Evolutionary conservation across 2,888 invertebrate genomes (phyloP), one percentile per base, ranked within the genome.

Genomic region (Drosophila anomelani): DNA sequence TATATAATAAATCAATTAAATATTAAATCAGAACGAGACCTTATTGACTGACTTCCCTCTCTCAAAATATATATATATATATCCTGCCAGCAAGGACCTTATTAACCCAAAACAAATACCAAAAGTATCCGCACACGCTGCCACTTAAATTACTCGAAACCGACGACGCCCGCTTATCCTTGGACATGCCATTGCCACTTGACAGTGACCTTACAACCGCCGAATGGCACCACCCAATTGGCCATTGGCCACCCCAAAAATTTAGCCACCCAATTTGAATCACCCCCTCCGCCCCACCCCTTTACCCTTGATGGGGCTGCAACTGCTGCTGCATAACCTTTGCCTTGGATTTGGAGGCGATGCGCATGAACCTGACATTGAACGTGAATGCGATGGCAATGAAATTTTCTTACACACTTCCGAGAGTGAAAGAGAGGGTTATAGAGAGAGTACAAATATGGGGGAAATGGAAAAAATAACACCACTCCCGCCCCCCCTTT

Each of bases 351-450:
- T 83, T 64, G 57, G 36, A 67, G 68, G 67, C 67, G 67, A 75
- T 73, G 81, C 75, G 72, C 76, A 83, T 86, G 88, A 88, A 88
- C 85, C 84, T 88, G 86, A 86, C 86, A 86, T 88, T 86, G 86
- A 88, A 86, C 81, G 80, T 84, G 87, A 82, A 82, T 78, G 76
- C 78, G 75, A 43, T 85, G 87, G 89, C 85, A 86, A 85, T 86
- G 86, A 84, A 86, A 80, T 59, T 76, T 81, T 78, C 78, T 77
- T 72, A 57, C 38, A 68, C 70, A 64, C 72, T 73, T 63, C 64
- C 72, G 63, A 60, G 49, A 34, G 46, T 41, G 2, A 71, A 12
- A 23, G 41, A 49, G 43, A 55, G 12, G 17, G 23, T 9, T 10
- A 10, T 2, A 41, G 41, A 41, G 15, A 32, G 26, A 23, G 62